Evolutionary conservation across 2,888 invertebrate genomes (phyloP), one percentile per base, ranked within the genome.

Genomic region (Clepsis dumicolana): DNA sequence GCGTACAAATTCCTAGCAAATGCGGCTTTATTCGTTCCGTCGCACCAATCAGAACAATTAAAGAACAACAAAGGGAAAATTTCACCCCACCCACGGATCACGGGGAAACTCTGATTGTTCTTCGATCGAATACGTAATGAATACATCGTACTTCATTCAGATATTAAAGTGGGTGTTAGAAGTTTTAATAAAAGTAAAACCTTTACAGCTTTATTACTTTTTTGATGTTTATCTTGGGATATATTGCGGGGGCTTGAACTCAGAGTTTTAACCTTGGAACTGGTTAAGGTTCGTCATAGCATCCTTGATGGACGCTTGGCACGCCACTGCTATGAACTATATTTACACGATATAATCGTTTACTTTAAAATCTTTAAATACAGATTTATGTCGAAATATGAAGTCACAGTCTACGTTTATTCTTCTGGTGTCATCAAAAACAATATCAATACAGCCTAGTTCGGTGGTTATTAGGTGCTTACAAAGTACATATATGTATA

Each of bases 1-100:
- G 80, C 77, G 81, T 81, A 80, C 82, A 84, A 85, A 87, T 85
- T 81, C 83, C 71, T 76, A 74, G 77, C 78, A 80, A 86, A 83
- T 81, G 84, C 84, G 81, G 85, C 84, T 89, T 85, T 86, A 85
- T 86, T 83, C 84, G 79, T 81, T 80, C 83, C 82, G 80, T 83
- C 84, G 87, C 84, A 86, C 88, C 90, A 89, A 90, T 90, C 90
- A 88, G 81, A 86, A 85, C 89, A 89, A 89, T 89, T 90, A 89
- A 86, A 84, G 82, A 78, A 85, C 80, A 85, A 84, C 83, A 83
- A 85, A 86, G 83, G 78, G 81, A 82, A 89, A 85, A 87, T 84
- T 77, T 76, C 77, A 73, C 74, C 77, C 77, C 75, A 74, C 78
- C 72, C 70, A 74, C 74, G 72, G 72, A 66, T 72, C 72, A 74